phyloP scores from a whole-genome alignment of 2,797 vertebrate species.

The Crocodylus rhombifer region DNA sequence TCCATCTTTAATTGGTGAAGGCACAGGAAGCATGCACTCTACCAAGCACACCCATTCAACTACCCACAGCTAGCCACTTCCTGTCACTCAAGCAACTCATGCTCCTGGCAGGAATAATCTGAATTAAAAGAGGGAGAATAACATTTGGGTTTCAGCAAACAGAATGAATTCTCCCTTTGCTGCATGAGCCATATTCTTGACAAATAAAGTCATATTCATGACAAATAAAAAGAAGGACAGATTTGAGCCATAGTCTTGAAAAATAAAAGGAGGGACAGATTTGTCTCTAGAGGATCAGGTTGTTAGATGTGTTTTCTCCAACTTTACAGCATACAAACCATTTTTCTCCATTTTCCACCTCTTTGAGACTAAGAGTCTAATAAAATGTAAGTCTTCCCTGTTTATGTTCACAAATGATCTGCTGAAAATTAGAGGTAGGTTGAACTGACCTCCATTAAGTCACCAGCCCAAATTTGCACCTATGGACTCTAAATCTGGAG shows the following conservation, averaged over 20 bases:
- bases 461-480: neutral
- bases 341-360: neutral
- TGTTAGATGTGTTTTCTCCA: neutral
- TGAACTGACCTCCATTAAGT: neutral
- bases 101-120: neutral
- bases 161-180: neutral
- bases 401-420: neutral
- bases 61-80: fast-evolving
- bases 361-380: neutral
- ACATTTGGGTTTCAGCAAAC: neutral
- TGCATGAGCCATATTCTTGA: fast-evolving
- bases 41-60: fast-evolving
- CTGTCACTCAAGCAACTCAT: neutral
- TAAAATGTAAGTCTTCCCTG: neutral
- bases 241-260: neutral
- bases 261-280: neutral
- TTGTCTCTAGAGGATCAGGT: neutral
- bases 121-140: neutral
- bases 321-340: neutral
- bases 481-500: neutral
- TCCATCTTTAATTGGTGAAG: neutral
- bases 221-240: neutral
- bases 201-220: neutral
- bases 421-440: neutral
- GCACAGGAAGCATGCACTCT: fast-evolving